Base-by-base conservation (phyloP, 2,113 vertebrate genomes). In the Ciconia boyciana region DNA sequence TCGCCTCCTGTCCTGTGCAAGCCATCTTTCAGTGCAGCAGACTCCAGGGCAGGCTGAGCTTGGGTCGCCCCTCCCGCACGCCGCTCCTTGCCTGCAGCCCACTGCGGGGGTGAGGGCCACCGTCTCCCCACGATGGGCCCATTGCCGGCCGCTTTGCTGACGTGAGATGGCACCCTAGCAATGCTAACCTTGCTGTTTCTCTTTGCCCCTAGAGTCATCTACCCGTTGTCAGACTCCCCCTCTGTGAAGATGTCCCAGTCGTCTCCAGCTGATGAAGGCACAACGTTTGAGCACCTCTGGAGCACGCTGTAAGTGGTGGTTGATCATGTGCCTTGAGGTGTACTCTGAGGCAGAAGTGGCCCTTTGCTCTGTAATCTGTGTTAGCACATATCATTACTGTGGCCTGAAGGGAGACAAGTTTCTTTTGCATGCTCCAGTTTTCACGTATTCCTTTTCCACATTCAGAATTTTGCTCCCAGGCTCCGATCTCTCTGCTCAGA, bases 231-330 rank as follows among this genome's bases (percentile, higher is more conserved):
- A n/a, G 98, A 98, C 64, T 97, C 97, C 83, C 94, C 95, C 6
- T 32, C 94, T 6, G 94, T 90, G 96, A 99, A 99, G 97, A 99
- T 99, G 99, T 98, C 99, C 91, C 99, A 99, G 97, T 87, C 99
- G 20, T 91, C 98, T 10, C 91, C 98, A 13, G 97, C 98, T 66
- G 98, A 99, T 10, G 99, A 99, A 97, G 99, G 99, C 76, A 98
- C 98, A 39, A 99, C 99, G 8, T 99, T 99, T 6, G 99, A 99
- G 94, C 98, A 99, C 93, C 99, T 99, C 86, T 99, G 99, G 99
- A 99, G 98, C 95, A 99, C 99, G 4, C 97, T 99, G 99, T 99
- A 96, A 99, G 99, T 99, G 66, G 77, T 11, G 13, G 8, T 14
- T 14, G 70, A 7, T 29, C 13, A 0, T 34, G 28, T 36, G 29